phyloP scores from a whole-genome alignment of 2,113 vertebrate genomes.

The Oryctolagus cuniculus region mOryCun1.1 NC_091434.1:107169001-107169500 shows the following conservation, averaged over 20 bases:
- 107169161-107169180: background rate
- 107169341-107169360: background rate
- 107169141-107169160: background rate
- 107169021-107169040: no score
- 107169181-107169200: background rate
- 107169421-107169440: background rate
- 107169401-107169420: background rate
- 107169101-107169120: conserved; percentile 7
- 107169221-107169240: background rate
- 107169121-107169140: background rate
- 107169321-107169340: background rate
- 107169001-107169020: no score
- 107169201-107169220: background rate
- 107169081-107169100: conserved; percentile 34
- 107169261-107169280: background rate
- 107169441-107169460: background rate
- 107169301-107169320: background rate
- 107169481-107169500: conserved; percentile 16
- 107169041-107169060: no score
- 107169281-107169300: background rate
- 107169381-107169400: background rate
- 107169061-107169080: background rate
- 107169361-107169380: background rate
- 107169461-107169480: background rate
- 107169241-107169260: no score